Evolutionary conservation across 2,888 invertebrate genomes (phyloP), one percentile per base, ranked within the genome.

Genomic region (Ormyrus nitidulus): DNA sequence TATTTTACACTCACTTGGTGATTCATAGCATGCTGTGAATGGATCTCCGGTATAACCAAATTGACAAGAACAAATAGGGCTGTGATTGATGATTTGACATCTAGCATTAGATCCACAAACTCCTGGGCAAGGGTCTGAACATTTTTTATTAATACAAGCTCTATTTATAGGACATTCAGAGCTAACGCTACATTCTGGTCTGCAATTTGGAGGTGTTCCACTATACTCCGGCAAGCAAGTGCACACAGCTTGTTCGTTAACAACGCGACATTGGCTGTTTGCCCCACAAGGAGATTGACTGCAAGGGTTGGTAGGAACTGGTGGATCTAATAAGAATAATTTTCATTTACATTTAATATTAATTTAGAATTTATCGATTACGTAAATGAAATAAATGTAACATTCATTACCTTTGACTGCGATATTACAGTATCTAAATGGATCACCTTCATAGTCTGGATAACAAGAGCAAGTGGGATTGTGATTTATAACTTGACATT

Each of bases 41-140:
- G 96, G 95, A 92, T 96, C 95, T 19, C 96, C 96, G n/a, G 95
- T 95, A 85, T 92, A 94, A 69, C 94, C 93, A 19, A 93, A 90
- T 83, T 93, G 93, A 87, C 96, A 96, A 19, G 94, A 94, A 88
- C 96, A 96, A 83, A 96, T 93, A 3, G 97, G 96, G 87, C 95
- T 95, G 87, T 97, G 97, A 85, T 95, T 95, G 81, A 95, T 93
- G 46, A 96, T 96, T 89, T 94, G 94, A 85, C 97, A 97, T 77
- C 93, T 92, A 7, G 97, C 94, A 86, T 94, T 95, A 83, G 94
- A 93, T 44, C 95, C 97, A 87, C 97, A 97, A 56, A 95, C 93
- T 69, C 95, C 95, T 3, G 93, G 92, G 85, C 96, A 97, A 8
- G 96, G 96, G 90, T 96, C 94, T 65, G 93, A 92, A 87, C 96